phyloP scores from a whole-genome alignment of 2,797 vertebrate species.

The Siniperca scherzeri region DNA sequence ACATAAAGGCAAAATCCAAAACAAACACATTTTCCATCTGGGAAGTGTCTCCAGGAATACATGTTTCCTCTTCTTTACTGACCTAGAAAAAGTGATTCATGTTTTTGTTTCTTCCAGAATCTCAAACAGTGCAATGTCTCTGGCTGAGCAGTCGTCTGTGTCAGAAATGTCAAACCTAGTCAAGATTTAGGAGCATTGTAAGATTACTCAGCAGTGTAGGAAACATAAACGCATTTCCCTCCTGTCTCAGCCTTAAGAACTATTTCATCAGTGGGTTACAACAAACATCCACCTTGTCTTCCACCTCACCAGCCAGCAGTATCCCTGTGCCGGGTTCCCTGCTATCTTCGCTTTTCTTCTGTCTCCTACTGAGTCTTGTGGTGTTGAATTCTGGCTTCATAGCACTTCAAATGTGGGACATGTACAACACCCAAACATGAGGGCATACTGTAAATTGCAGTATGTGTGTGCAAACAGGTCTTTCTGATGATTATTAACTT shows the following conservation, averaged over 20 bases:
- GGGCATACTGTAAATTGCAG: not conserved
- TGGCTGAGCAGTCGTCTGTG: constrained; percentile 29
- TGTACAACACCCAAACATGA: not conserved
- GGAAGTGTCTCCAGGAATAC: constrained; percentile 50
- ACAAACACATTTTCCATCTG: constrained; percentile 49
- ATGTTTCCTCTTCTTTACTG: constrained; percentile 37
- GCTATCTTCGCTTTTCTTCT: not conserved
- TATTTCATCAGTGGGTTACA: constrained; percentile 31
- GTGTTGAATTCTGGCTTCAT: not conserved
- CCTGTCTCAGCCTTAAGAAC: constrained; percentile 4
- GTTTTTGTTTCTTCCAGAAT: constrained; percentile 45
- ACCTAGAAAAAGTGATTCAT: constrained; percentile 52
- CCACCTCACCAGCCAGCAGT: constrained; percentile 14
- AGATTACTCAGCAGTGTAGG: constrained; percentile 20
- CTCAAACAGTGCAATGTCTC: not conserved
- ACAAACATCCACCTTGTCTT: constrained; percentile 23
- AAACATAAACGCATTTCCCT: constrained; percentile 31
- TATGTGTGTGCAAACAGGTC: not conserved
- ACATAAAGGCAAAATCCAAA: constrained; percentile 32
- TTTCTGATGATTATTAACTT: not conserved
- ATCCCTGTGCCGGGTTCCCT: not conserved
- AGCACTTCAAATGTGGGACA: not conserved
- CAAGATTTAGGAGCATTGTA: constrained; percentile 34
- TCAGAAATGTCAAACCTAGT: constrained; percentile 51
- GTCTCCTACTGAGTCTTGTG: not conserved